Evolutionary conservation across 1,140 invertebrate species (phyloP).

Genomic region (Bombus picipes): DNA sequence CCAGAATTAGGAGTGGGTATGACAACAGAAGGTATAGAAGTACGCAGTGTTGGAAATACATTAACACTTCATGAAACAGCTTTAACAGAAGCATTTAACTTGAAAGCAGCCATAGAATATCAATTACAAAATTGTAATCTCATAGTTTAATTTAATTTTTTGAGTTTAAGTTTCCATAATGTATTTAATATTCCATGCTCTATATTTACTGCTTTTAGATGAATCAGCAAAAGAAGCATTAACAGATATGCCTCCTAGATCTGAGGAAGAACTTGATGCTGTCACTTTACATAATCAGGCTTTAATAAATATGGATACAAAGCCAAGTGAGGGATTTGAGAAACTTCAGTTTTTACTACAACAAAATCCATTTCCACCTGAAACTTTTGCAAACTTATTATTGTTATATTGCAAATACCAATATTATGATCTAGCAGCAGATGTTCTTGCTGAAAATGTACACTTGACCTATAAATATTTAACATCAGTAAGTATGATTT

Average conservation of each 20-base stretch:
- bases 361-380: slow-evolving; percentile 97
- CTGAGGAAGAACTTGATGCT: slow-evolving; percentile 98
- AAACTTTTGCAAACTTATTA: slow-evolving; percentile 98
- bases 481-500: slow-evolving; percentile 87
- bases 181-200: neutral
- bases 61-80: slow-evolving; percentile 97
- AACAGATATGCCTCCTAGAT: slow-evolving; percentile 98
- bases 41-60: slow-evolving; percentile 98
- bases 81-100: slow-evolving; percentile 98
- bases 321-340: slow-evolving; percentile 96
- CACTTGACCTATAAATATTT: slow-evolving; percentile 98
- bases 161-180: neutral
- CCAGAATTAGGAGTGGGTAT: slow-evolving; percentile 98
- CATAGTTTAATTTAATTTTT: neutral
- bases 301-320: slow-evolving; percentile 95
- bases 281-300: slow-evolving; percentile 99
- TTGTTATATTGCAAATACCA: slow-evolving; percentile 98
- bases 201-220: slow-evolving; percentile 82
- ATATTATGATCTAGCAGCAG: slow-evolving; percentile 98
- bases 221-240: slow-evolving; percentile 96
- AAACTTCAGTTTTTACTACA: slow-evolving; percentile 98
- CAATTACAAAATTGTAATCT: slow-evolving; percentile 94
- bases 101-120: slow-evolving; percentile 99
- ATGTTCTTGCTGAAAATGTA: slow-evolving; percentile 98
- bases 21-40: slow-evolving; percentile 98